phyloP scores from a whole-genome alignment of 2,113 vertebrate genomes.

The Irena cyanogastra region DNA sequence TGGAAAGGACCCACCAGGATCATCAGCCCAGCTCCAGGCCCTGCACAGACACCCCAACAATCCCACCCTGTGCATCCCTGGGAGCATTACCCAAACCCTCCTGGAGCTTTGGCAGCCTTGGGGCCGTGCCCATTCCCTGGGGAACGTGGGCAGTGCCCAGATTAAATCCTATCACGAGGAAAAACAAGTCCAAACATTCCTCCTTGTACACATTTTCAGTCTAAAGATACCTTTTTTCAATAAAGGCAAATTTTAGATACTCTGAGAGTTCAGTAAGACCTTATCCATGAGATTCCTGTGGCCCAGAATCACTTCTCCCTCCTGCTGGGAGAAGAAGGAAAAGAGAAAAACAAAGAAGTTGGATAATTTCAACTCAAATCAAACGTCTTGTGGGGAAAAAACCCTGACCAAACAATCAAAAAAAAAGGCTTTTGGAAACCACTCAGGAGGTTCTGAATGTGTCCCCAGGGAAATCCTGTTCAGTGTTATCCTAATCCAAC shows the following conservation, averaged over 20 bases:
- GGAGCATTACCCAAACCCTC: rapidly evolving
- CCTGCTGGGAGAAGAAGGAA: neutral
- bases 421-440: neutral
- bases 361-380: neutral
- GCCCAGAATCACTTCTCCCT: neutral
- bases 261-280: neutral
- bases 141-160: neutral
- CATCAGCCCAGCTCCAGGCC: rapidly evolving
- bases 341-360: neutral
- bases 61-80: neutral
- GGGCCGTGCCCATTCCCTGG: neutral
- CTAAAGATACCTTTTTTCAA: neutral
- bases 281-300: neutral
- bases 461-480: neutral
- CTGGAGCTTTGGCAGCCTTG: neutral
- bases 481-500: neutral
- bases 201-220: neutral
- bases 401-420: neutral
- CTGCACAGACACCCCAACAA: neutral
- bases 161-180: neutral
- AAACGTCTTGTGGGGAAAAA: neutral
- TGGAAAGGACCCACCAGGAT: neutral
- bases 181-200: neutral
- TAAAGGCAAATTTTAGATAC: neutral
- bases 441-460: neutral